Base-by-base conservation (phyloP, 1,140 invertebrate species). In the Atta cephalotes region DNA sequence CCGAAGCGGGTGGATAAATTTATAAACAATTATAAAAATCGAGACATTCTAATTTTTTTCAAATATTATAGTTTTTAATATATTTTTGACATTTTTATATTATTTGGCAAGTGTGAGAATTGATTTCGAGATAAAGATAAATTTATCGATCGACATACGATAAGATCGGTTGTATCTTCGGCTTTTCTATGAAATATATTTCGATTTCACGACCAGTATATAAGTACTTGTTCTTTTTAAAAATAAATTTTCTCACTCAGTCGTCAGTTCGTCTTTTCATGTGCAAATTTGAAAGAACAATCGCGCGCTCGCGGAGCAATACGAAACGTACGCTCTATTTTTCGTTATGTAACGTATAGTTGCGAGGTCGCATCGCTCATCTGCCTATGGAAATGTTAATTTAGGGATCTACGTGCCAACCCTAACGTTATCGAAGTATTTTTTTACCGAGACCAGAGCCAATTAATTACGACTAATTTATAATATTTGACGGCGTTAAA, bases 221-320 rank as follows among this genome's bases (percentile, higher is more conserved):
- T 16, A 39, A 39, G 35, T 39, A 10, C 53, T 45, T 39, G 60
- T 51, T 58, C 39, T 56, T 58, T 66, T 16, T 25, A 12, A 39
- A 35, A 71, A 45, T 53, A 56, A 21, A 71, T 70, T 79, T 86
- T 86, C 31, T 31, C 51, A 63, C 31, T 68, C 18, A 28, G 66
- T 68, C 74, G 0, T 25, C 25, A 25, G 18, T 82, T 81, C 72
- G 74, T 87, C 92, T 92, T 94, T 95, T 93, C 93, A 92, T 92
- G 91, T 94, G 94, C 87, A 94, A 93, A 93, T 93, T 92, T 78
- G 70, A 89, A 79, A 86, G 87, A 91, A 93, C 88, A 89, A 92
- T 90, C 74, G 86, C 56, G 28, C 62, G 60, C 21, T 81, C 35
- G 77, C 45, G 77, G 63, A 56, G 68, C 85, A 72, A 89, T 58